These are phyloP conservation scores for Drosophila sp. DNA, from an alignment of 1,140 invertebrate species.

Conservation along the genomic window DNA sequence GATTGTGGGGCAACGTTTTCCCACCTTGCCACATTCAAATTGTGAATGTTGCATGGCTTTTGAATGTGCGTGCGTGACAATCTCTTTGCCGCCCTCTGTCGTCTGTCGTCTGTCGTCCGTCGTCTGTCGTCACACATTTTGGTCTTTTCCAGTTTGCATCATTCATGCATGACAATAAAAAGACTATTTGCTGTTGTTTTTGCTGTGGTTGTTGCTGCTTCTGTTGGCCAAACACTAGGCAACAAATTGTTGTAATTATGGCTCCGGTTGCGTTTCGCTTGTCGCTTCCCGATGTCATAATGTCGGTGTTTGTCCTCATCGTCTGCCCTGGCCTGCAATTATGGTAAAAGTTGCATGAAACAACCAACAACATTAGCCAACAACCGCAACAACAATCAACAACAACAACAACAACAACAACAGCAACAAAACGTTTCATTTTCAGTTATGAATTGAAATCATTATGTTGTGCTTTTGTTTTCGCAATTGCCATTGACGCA, in stretches of 20 bases:
- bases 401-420: conserved; percentile 35
- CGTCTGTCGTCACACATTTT: conserved; percentile 18
- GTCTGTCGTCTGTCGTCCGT: conserved; percentile 7
- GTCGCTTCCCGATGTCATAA: conserved; percentile 81
- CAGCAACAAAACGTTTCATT: conserved; percentile 72
- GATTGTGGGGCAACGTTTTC: conserved; percentile 45
- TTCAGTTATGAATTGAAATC: conserved; percentile 74
- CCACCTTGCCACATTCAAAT: conserved; percentile 56
- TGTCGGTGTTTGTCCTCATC: conserved; percentile 52
- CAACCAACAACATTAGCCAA: conserved; percentile 38
- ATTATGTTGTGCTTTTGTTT: conserved; percentile 59
- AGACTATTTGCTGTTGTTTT: conserved; percentile 52
- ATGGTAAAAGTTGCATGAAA: conserved; percentile 82
- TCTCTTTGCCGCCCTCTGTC: conserved; percentile 37
- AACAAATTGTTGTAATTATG: conserved; percentile 83
- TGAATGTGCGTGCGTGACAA: conserved; percentile 56
- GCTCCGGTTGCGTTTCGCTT: conserved; percentile 76
- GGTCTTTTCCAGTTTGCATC: conserved; percentile 74
- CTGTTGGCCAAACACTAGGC: conserved; percentile 77
- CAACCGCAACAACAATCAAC: conserved; percentile 46
- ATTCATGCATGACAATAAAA: conserved; percentile 80
- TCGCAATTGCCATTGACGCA: conserved; percentile 43
- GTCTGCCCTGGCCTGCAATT: conserved; percentile 65
- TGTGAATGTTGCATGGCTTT: conserved; percentile 71
- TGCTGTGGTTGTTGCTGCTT: conserved; percentile 46